Evolutionary conservation across 1,140 invertebrate species (phyloP).

Genomic region (Brevipalpus yothersi): DNA sequence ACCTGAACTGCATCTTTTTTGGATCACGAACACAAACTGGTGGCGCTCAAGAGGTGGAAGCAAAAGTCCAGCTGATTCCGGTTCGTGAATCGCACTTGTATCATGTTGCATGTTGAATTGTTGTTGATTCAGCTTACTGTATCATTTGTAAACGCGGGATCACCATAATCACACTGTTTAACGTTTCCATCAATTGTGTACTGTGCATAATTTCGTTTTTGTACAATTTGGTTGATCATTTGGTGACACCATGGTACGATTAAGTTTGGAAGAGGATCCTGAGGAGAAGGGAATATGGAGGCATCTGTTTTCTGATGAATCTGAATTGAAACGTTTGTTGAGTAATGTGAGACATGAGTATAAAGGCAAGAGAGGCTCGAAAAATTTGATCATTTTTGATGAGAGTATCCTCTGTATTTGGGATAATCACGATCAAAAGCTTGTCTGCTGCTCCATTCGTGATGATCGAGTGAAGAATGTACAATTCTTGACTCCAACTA

Average conservation of each 20-base stretch:
- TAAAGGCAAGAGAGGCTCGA: neutral
- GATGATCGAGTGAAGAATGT: neutral
- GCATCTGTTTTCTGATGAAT: neutral
- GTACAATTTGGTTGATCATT: neutral
- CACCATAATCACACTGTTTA: too few species aligned
- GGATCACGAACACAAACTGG: too few species aligned
- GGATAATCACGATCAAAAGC: neutral
- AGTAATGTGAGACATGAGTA: neutral
- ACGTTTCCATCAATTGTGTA: neutral
- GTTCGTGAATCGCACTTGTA: too few species aligned
- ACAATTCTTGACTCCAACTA: constrained; percentile 16
- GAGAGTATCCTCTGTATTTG: neutral
- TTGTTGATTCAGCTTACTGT: too few species aligned
- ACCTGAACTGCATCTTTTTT: too few species aligned
- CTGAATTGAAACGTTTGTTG: neutral
- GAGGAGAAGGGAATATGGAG: neutral
- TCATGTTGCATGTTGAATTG: too few species aligned
- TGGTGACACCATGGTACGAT: neutral
- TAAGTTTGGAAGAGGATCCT: neutral
- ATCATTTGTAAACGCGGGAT: too few species aligned
- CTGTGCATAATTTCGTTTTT: neutral
- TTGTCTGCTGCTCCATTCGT: neutral
- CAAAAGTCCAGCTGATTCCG: too few species aligned
- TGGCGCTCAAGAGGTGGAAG: too few species aligned
- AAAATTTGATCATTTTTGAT: neutral